These are phyloP conservation scores for Laticauda colubrina DNA, from an alignment of 2,113 vertebrate species.

Conservation along the genomic window DNA sequence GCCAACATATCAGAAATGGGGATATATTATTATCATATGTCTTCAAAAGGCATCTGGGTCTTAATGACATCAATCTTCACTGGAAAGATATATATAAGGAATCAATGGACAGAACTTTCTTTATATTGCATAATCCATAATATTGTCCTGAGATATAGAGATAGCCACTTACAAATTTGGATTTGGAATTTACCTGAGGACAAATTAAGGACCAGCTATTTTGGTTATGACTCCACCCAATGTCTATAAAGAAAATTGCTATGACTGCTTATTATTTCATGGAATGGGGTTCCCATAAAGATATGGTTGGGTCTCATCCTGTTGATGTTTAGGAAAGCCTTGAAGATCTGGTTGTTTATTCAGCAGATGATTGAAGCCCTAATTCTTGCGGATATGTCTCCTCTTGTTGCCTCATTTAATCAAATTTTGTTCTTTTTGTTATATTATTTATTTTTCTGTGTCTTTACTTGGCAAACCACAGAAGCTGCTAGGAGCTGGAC, in stretches of 20 bases:
- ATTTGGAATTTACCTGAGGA: neutral
- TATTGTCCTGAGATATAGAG: neutral
- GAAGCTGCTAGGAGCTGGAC: neutral
- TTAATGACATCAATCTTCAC: neutral
- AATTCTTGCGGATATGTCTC: neutral
- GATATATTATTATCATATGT: neutral
- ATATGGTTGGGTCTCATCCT: neutral
- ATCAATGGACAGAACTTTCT: neutral
- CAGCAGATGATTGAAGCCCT: neutral
- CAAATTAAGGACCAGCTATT: neutral
- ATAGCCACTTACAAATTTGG: neutral
- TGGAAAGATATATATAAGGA: neutral
- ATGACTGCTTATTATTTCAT: neutral
- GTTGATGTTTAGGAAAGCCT: neutral
- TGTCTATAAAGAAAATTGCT: neutral
- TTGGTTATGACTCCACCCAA: neutral
- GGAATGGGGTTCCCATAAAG: neutral
- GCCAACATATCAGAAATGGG: neutral
- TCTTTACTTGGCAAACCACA: neutral
- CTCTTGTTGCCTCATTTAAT: neutral
- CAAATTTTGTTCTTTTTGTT: neutral
- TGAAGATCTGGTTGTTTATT: neutral
- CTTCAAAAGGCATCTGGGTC: neutral
- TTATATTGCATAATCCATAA: neutral
- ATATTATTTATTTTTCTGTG: neutral